Evolutionary conservation across 2,113 vertebrate species (phyloP).

Genomic region (Chinchilla lanigera): DNA sequence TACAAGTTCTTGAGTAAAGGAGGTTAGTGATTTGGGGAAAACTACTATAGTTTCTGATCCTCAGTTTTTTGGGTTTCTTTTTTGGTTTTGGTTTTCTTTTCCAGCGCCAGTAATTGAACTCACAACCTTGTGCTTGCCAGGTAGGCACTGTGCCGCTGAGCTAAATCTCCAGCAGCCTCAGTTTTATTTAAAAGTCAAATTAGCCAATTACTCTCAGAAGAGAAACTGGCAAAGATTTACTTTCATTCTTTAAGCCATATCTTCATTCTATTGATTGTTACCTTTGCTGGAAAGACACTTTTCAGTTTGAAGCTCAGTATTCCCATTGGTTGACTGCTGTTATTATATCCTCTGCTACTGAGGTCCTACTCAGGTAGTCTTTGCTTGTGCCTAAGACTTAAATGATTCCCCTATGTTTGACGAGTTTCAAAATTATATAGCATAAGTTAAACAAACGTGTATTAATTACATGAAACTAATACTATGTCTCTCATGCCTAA

Average conservation of each 20-base stretch:
- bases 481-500: neutral
- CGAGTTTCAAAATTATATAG: neutral
- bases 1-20: neutral
- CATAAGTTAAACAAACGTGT: constrained; percentile 47
- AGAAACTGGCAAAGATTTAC: neutral
- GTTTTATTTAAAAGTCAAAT: constrained; percentile 30
- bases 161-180: too few relatives aligned
- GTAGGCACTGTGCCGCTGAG: too few relatives aligned
- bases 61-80: too few relatives aligned
- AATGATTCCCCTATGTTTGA: neutral
- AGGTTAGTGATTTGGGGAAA: neutral
- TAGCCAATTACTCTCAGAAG: neutral
- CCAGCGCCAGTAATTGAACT: too few relatives aligned
- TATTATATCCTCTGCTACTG: neutral
- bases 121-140: too few relatives aligned
- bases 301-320: neutral
- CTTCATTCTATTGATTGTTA: neutral
- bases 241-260: neutral
- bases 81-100: too few relatives aligned
- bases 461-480: constrained; percentile 56
- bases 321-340: neutral
- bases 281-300: neutral
- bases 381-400: neutral
- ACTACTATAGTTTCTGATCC: neutral
- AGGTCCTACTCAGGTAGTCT: neutral